These are phyloP conservation scores for Pogona vitticeps DNA, from an alignment of 2,113 vertebrate genomes.

Conservation along the genomic window DNA sequence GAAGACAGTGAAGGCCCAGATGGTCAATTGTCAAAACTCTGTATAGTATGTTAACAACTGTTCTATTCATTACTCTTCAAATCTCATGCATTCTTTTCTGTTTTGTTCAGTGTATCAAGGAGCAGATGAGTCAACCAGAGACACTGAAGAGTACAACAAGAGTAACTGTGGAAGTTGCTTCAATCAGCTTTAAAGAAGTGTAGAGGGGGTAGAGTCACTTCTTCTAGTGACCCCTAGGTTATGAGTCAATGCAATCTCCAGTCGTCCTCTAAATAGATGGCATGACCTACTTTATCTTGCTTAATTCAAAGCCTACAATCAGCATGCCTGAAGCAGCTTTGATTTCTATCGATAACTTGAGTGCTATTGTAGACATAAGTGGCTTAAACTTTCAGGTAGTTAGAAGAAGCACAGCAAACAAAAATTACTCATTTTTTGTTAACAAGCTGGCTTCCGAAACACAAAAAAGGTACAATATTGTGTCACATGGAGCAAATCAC, in stretches of 20 bases:
- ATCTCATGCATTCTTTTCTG: background rate
- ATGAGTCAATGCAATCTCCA: conserved; percentile 30
- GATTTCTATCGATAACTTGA: conserved; percentile 34
- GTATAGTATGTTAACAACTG: background rate
- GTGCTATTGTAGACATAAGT: conserved; percentile 32
- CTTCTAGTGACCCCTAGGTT: conserved; percentile 13
- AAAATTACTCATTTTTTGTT: conserved; percentile 49
- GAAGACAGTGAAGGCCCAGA: background rate
- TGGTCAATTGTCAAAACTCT: background rate
- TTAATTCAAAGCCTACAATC: background rate
- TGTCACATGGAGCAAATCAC: conserved; percentile 20
- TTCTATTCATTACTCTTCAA: background rate
- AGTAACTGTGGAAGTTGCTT: background rate
- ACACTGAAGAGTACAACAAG: background rate
- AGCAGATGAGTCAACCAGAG: background rate
- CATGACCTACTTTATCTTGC: conserved; percentile 10
- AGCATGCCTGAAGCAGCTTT: conserved; percentile 19
- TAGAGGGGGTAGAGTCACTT: background rate
- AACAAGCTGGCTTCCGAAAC: conserved; percentile 44
- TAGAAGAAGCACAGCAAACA: conserved; percentile 49
- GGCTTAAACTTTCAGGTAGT: conserved; percentile 28
- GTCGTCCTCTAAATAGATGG: conserved; percentile 1
- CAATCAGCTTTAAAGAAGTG: background rate
- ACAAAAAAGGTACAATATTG: conserved; percentile 15
- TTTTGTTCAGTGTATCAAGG: background rate